These are phyloP conservation scores for Cyrtonyx montezumae DNA, from an alignment of 2,113 vertebrate species.

Conservation along the genomic window DNA sequence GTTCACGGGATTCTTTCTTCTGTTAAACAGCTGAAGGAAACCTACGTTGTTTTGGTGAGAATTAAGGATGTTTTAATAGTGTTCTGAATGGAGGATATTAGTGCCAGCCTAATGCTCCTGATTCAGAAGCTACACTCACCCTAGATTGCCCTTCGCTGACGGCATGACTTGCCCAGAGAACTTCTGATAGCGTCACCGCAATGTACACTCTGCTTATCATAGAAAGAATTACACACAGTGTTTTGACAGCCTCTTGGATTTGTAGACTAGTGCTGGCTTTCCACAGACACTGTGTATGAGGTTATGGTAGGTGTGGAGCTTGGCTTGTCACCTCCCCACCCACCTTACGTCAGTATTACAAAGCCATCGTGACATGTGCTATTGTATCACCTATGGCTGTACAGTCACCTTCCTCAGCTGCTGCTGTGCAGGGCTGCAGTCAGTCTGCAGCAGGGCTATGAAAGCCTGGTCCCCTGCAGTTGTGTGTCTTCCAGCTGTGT, in stretches of 20 bases:
- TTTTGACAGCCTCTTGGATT: background rate
- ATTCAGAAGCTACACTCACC: background rate
- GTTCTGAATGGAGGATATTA: background rate
- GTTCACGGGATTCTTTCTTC: background rate
- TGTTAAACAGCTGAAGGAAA: background rate
- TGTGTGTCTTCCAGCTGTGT: background rate
- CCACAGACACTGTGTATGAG: accelerated
- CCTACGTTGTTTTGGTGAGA: background rate
- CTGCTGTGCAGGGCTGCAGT: background rate
- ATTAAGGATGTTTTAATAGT: background rate
- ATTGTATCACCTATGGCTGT: background rate
- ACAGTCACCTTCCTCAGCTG: background rate
- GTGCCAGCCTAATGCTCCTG: background rate
- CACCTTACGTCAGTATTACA: background rate
- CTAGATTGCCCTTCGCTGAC: background rate
- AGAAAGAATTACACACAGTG: background rate
- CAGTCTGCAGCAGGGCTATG: background rate
- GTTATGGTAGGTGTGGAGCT: background rate
- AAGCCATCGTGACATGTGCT: background rate
- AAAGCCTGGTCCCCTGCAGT: background rate
- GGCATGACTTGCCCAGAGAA: background rate
- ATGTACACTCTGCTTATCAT: constrained; percentile 31
- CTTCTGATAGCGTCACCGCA: background rate
- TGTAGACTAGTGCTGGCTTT: background rate
- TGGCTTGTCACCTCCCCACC: constrained; percentile 24